Conservation (phyloP, 2,797 vertebrate genomes). For the Sarcophilus harrisii region DNA sequence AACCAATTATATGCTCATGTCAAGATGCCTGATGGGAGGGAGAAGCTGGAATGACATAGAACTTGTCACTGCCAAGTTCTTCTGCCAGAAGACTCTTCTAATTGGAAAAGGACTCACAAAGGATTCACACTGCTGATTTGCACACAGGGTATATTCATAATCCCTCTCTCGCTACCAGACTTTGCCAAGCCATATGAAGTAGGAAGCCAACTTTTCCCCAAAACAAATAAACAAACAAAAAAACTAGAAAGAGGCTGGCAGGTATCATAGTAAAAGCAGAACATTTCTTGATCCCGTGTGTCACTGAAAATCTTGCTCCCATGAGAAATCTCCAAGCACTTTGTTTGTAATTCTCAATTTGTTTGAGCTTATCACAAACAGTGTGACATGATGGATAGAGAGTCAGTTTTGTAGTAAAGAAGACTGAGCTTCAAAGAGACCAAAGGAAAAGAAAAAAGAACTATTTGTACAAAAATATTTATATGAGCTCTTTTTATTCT, state of each 20-base stretch:
- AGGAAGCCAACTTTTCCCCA: background rate
- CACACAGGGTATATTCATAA: background rate
- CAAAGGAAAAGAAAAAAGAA: background rate
- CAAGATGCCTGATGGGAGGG: background rate
- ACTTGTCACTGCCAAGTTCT: slow-evolving; percentile 4
- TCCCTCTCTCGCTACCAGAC: background rate
- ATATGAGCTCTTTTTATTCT: background rate
- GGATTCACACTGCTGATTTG: background rate
- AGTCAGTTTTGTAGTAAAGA: background rate
- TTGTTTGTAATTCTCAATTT: background rate
- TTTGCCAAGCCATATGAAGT: background rate
- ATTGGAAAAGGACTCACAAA: slow-evolving; percentile 4
- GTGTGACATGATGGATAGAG: background rate
- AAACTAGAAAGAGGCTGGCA: background rate
- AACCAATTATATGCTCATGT: background rate
- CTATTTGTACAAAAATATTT: background rate
- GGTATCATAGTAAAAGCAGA: background rate
- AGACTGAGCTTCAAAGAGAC: background rate
- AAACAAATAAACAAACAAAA: background rate
- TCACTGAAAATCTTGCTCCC: background rate
- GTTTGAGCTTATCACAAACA: background rate
- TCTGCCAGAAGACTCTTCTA: background rate
- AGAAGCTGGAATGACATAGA: background rate
- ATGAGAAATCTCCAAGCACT: background rate
- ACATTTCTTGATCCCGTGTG: background rate